These are phyloP conservation scores for Epicampocera succincta DNA, from an alignment of 2,888 invertebrate species.

Conservation along the genomic window DNA sequence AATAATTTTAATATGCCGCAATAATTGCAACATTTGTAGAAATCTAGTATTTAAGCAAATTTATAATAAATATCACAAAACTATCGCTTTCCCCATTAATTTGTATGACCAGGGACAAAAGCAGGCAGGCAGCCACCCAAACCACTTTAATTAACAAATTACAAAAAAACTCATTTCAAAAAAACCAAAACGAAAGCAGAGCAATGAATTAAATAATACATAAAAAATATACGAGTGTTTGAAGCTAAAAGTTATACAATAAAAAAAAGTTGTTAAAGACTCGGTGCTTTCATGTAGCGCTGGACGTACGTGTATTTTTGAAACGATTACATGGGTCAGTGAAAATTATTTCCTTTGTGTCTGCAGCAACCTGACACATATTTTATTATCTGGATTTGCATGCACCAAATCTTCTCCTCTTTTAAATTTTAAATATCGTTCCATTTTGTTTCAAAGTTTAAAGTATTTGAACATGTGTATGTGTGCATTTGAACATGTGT, in stretches of 20 bases:
- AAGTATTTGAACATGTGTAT: too few relatives aligned
- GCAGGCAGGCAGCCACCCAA: conserved; percentile 6
- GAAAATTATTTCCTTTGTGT: too few relatives aligned
- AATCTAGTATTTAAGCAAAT: conserved; percentile 56
- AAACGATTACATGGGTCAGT: too few relatives aligned
- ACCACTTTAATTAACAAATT: conserved; percentile 20
- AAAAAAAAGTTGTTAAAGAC: background rate
- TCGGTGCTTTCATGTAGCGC: background rate
- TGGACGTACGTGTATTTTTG: too few relatives aligned
- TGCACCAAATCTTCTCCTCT: too few relatives aligned
- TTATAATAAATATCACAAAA: conserved; percentile 66
- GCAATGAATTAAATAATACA: conserved; percentile 34
- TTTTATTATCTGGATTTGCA: too few relatives aligned
- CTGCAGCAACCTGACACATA: too few relatives aligned
- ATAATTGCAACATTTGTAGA: conserved; percentile 68
- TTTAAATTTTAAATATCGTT: too few relatives aligned
- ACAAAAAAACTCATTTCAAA: conserved; percentile 14
- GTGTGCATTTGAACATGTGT: too few relatives aligned
- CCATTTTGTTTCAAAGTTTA: too few relatives aligned
- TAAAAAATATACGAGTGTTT: background rate
- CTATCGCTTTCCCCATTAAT: conserved; percentile 66
- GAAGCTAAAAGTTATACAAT: conserved; percentile 10
- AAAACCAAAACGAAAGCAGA: conserved; percentile 34
- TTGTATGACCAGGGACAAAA: conserved; percentile 29
- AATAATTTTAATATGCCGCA: conserved; percentile 69